phyloP scores from a whole-genome alignment of 2,113 vertebrate species.

The Nerophis lumbriciformis region DNA sequence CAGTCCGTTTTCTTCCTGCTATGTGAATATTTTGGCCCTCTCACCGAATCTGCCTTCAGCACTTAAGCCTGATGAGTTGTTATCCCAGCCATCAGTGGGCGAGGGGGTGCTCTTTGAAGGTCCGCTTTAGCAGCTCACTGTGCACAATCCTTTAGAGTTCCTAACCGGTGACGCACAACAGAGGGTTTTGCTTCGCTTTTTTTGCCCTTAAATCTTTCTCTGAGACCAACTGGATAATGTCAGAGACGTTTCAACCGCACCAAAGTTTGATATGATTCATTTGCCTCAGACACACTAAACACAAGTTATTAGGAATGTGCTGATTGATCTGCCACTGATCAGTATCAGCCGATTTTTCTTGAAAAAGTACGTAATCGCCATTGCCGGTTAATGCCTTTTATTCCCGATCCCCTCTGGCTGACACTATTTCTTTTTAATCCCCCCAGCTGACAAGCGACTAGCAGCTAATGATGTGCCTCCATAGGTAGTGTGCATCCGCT shows the following conservation, averaged over 20 bases:
- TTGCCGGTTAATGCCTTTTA: too few species aligned
- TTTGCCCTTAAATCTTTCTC: not conserved
- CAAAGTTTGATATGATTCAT: not conserved
- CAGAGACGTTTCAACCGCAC: not conserved
- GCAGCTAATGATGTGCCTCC: too few species aligned
- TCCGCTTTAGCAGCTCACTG: not conserved
- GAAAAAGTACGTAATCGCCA: too few species aligned
- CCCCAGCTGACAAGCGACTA: too few species aligned
- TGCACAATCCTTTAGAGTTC: not conserved
- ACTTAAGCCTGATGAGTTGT: not conserved
- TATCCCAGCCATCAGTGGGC: not conserved
- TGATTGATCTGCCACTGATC: too few species aligned
- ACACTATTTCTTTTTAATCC: too few species aligned
- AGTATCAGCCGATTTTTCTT: too few species aligned
- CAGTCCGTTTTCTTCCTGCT: not conserved
- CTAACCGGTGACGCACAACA: not conserved
- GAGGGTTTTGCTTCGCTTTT: not conserved
- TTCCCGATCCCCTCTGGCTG: too few species aligned
- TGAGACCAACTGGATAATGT: not conserved
- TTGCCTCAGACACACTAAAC: too few species aligned
- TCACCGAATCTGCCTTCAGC: not conserved
- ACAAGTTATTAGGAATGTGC: too few species aligned
- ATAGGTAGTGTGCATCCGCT: too few species aligned
- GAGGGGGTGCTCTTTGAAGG: not conserved
- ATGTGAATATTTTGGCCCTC: not conserved